phyloP scores from a whole-genome alignment of 1,140 invertebrate genomes.

The Spodoptera frugiperda region DNA sequence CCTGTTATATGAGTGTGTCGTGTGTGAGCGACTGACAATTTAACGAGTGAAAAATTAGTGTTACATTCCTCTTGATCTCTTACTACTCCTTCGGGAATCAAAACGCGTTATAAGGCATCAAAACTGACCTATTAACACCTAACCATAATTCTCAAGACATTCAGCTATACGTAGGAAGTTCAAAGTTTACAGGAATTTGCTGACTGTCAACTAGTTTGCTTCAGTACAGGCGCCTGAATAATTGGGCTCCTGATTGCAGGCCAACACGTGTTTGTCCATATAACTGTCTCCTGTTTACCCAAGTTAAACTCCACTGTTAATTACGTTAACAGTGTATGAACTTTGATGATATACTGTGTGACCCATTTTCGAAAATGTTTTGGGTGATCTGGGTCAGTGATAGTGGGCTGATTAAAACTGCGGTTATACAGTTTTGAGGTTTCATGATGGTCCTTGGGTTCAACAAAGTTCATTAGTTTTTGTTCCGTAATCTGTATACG shows the following conservation, averaged over 20 bases:
- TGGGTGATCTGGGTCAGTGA: not conserved
- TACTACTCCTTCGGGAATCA: too few relatives aligned
- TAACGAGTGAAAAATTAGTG: too few relatives aligned
- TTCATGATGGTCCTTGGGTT: too few relatives aligned
- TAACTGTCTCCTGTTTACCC: slow-evolving; percentile 16
- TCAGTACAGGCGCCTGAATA: slow-evolving; percentile 55
- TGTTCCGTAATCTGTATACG: too few relatives aligned
- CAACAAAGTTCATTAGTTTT: too few relatives aligned
- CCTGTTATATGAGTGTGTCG: too few relatives aligned
- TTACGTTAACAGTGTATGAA: not conserved
- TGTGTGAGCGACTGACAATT: too few relatives aligned
- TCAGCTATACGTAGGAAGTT: slow-evolving; percentile 1
- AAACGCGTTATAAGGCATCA: not conserved
- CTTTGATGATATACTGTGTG: not conserved
- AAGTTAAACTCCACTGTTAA: not conserved
- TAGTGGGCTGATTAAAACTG: too few relatives aligned
- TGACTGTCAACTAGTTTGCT: slow-evolving; percentile 55
- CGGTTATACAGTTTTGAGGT: too few relatives aligned
- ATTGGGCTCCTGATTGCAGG: slow-evolving; percentile 61
- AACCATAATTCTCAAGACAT: not conserved
- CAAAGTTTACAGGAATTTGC: slow-evolving; percentile 30
- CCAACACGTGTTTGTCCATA: slow-evolving; percentile 27
- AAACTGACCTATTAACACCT: not conserved
- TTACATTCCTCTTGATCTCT: too few relatives aligned
- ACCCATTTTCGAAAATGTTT: not conserved